Evolutionary conservation across 2,113 vertebrate genomes (phyloP), one percentile per base, ranked within the genome.

Genomic region (Prolemur simus): DNA sequence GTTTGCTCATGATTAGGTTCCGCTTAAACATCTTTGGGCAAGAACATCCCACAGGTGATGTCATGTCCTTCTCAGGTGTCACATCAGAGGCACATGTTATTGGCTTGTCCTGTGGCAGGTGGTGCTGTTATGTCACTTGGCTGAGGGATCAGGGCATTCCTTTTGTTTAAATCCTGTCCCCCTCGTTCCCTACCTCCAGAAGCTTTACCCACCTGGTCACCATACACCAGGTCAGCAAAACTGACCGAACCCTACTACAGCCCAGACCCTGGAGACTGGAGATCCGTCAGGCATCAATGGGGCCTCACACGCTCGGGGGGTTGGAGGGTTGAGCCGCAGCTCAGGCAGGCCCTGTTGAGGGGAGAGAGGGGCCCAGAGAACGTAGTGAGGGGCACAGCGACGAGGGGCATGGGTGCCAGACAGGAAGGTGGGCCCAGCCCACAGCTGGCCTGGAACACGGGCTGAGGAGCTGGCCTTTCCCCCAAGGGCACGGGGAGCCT

Each of bases 1-100:
- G 73, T 54, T 93, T 92, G n/a, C 73, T 95, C 9, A 18, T 68
- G 56, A 95, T 68, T 74, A 91, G 91, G 56, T 73, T 66, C 71
- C 74, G 18, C 47, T 86, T 93, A 47, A 66, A 29, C 34, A 18
- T 45, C 84, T 86, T 84, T 34, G 54, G 37, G 63, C 18, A 63
- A 42, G 84, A 87, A 37, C 42, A 64, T 63, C 56, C 34, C 45
- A 42, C 60, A 93, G 78, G 47, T 76, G 29, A 66, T 77, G 14
- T 34, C 23, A 2, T 74, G 27, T 80, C 73, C n/a, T 93, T 82
- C 32, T 32, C 34, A 25, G 60, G 64, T 39, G 5, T 84, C 77
- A n/a, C 29, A 23, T 56, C 23, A 23, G 47, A 74, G 52, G 20
- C 45, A 3, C 4, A 1, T 76, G 94, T 21, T 89, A 27, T 45